These are phyloP conservation scores for Zoroaster sp. DNA, from an alignment of 53 echinoderm and acorn worm genomes.

Conservation along the genomic window DNA sequence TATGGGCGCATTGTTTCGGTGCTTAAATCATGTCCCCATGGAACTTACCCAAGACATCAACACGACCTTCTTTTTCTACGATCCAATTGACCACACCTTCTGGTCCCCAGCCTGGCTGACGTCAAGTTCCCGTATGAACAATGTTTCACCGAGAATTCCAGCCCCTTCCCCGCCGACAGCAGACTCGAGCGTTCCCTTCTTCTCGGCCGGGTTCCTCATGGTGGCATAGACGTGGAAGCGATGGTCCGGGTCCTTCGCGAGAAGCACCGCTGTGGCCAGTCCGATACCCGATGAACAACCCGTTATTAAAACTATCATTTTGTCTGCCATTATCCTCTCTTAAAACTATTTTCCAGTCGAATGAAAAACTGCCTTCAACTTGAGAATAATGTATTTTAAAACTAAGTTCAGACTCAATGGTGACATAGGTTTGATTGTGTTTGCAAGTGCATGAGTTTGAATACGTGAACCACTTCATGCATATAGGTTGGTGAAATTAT, in stretches of 20 bases:
- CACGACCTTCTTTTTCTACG: constrained; percentile 53
- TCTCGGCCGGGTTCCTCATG: constrained; percentile 1
- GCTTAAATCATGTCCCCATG: too few relatives aligned
- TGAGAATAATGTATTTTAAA: too few relatives aligned
- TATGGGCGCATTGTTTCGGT: too few relatives aligned
- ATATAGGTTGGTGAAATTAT: too few relatives aligned
- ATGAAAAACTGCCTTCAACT: too few relatives aligned
- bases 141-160: constrained; percentile 36
- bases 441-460: too few relatives aligned
- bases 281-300: constrained; percentile 71
- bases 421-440: too few relatives aligned
- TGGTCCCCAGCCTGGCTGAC: constrained; percentile 47
- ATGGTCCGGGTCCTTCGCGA: constrained; percentile 53
- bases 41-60: constrained; percentile 42
- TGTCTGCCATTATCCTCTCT: background rate
- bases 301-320: constrained; percentile 39
- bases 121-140: constrained; percentile 58
- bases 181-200: background rate
- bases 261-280: constrained; percentile 36
- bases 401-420: too few relatives aligned
- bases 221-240: constrained; percentile 61
- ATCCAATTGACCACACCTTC: constrained; percentile 36
- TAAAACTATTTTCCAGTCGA: too few relatives aligned
- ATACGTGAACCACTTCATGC: too few relatives aligned
- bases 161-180: constrained; percentile 22